These are phyloP conservation scores for Leptinotarsa haldemani DNA, from an alignment of 2,888 invertebrate species.

Conservation along the genomic window DNA sequence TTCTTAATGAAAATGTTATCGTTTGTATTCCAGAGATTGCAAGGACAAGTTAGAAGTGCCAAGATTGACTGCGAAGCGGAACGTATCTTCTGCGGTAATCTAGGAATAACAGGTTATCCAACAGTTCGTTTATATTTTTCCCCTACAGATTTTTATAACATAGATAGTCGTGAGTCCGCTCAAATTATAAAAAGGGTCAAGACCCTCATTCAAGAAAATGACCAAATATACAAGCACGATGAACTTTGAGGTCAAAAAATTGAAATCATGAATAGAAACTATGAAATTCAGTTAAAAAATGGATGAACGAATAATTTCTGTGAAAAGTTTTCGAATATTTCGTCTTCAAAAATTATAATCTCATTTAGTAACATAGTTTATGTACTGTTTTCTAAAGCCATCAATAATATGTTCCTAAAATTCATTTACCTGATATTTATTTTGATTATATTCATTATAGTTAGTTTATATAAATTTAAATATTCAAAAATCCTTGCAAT, in stretches of 20 bases:
- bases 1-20: too few species aligned
- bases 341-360: not conserved
- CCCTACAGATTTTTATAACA: conserved; percentile 54
- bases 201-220: conserved; percentile 41
- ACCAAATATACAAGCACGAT: conserved; percentile 63
- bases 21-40: conserved; percentile 63
- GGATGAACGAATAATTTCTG: not conserved
- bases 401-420: too few species aligned
- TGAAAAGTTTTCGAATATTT: not conserved
- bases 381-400: too few species aligned
- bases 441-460: not conserved
- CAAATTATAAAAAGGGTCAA: conserved; percentile 50
- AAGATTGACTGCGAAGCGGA: conserved; percentile 76
- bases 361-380: not conserved
- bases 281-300: too few species aligned
- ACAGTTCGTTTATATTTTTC: conserved; percentile 69
- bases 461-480: not conserved
- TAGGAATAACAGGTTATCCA: conserved; percentile 71
- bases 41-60: conserved; percentile 70
- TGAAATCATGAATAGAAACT: too few species aligned
- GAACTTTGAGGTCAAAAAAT: conserved; percentile 31
- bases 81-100: conserved; percentile 68
- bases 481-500: not conserved
- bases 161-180: conserved; percentile 49
- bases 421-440: not conserved